A percentile compares a stretch with the other conserved stretches of the same genome.
phyloP scores from a whole-genome alignment of 2,797 vertebrate genomes.

The Lacerta viridis region DNA sequence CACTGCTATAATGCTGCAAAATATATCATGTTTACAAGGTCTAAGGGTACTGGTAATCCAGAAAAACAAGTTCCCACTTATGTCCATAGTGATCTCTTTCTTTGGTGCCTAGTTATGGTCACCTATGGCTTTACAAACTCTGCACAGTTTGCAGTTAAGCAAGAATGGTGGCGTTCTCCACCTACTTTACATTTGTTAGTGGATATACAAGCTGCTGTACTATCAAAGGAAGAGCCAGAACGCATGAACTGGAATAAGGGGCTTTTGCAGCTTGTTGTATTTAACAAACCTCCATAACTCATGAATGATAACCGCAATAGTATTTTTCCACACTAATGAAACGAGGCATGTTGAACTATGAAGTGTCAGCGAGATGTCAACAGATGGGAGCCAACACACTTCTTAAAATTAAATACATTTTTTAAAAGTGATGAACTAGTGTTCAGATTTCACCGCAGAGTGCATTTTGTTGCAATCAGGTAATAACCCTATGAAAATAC shows the following conservation, averaged over 20 bases:
- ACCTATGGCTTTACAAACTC: not conserved
- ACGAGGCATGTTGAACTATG: not conserved
- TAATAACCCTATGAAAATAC: constrained; percentile 38
- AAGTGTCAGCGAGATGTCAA: constrained; percentile 40
- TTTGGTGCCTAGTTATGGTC: not conserved
- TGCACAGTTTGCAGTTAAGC: not conserved
- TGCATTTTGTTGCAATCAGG: not conserved
- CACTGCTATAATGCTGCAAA: not conserved
- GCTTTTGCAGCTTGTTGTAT: constrained; percentile 9
- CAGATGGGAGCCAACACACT: constrained; percentile 15
- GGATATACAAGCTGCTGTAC: not conserved
- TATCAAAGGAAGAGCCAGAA: not conserved
- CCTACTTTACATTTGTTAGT: not conserved
- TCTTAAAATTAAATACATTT: constrained; percentile 28
- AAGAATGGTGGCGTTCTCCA: not conserved
- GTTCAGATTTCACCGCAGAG: not conserved
- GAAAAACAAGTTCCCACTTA: not conserved
- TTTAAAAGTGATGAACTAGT: not conserved
- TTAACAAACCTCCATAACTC: constrained; percentile 22
- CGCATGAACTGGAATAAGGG: not conserved
- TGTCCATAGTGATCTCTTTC: not conserved
- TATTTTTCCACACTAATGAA: constrained; percentile 25
- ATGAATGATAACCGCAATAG: constrained; percentile 22
- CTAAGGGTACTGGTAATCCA: not conserved
- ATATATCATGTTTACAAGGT: not conserved